phyloP scores from a whole-genome alignment of 2,888 invertebrate species.

The Arctia plantaginis region DNA sequence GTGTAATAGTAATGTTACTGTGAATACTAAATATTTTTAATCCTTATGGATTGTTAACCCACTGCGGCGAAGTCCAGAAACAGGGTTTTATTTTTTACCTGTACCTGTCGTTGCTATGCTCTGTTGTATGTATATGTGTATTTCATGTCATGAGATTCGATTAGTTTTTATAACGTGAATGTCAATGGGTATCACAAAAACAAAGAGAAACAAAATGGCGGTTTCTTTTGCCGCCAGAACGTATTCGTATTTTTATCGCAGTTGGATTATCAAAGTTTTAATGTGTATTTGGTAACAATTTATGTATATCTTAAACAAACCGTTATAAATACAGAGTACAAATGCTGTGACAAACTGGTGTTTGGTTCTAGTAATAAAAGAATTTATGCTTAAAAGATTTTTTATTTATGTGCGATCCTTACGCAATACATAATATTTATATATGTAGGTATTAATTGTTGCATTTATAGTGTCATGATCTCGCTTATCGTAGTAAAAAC shows the following conservation, averaged over 20 bases:
- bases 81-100: not conserved
- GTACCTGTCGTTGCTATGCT: not conserved
- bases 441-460: not conserved
- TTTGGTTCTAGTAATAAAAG: slow-evolving; percentile 17
- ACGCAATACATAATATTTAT: not conserved
- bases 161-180: not conserved
- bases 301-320: slow-evolving; percentile 6
- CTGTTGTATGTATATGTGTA: too few species aligned
- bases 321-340: slow-evolving; percentile 14
- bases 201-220: not conserved
- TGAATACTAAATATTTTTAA: too few species aligned
- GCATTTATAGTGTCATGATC: too few species aligned
- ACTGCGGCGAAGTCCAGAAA: not conserved
- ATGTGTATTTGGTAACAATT: not conserved
- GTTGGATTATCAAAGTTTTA: not conserved
- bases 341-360: slow-evolving; percentile 14
- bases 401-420: slow-evolving; percentile 20
- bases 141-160: not conserved
- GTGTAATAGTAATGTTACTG: not conserved
- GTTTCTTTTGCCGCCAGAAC: not conserved
- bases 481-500: not conserved
- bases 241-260: not conserved
- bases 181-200: not conserved
- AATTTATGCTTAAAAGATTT: slow-evolving; percentile 4
- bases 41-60: not conserved